Evolutionary conservation across 1,140 invertebrate species (phyloP).

Genomic region (Paramacrobiotus metropolitanus): DNA sequence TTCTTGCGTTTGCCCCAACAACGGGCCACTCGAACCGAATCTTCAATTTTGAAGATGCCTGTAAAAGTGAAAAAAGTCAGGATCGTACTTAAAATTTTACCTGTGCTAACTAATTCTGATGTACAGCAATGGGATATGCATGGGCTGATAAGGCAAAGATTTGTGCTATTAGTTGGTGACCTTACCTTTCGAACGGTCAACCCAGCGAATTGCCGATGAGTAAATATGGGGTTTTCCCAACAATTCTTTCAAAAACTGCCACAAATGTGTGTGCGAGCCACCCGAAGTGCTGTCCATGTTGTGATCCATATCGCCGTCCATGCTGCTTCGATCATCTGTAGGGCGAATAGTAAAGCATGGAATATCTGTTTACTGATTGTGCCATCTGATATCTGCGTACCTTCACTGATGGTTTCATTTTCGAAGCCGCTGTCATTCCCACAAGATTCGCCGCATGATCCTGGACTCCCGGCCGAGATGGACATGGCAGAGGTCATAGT

Average conservation of each 20-base stretch:
- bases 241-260: slow-evolving; percentile 95
- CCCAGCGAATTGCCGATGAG: slow-evolving; percentile 81
- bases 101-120: too few species aligned
- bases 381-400: not conserved
- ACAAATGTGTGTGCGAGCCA: slow-evolving; percentile 82
- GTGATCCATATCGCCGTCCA: not conserved
- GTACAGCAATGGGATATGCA: too few species aligned
- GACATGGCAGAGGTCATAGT: too few species aligned
- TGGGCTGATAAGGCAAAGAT: too few species aligned
- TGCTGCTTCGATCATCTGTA: too few species aligned
- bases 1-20: slow-evolving; percentile 94
- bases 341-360: not conserved
- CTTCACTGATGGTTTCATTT: not conserved
- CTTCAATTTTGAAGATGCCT: slow-evolving; percentile 94
- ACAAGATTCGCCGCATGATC: not conserved
- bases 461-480: not conserved
- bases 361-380: not conserved
- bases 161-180: too few species aligned
- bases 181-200: slow-evolving; percentile 55
- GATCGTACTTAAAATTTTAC: too few species aligned
- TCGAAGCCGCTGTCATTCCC: not conserved
- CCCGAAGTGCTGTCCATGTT: slow-evolving; percentile 25
- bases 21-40: slow-evolving; percentile 76
- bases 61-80: slow-evolving; percentile 8
- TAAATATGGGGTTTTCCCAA: slow-evolving; percentile 58